Percentiles rank a stretch among this genome's conserved stretches.
phyloP scores from a whole-genome alignment of 2,113 vertebrate species.

The Perca flavescens region DNA sequence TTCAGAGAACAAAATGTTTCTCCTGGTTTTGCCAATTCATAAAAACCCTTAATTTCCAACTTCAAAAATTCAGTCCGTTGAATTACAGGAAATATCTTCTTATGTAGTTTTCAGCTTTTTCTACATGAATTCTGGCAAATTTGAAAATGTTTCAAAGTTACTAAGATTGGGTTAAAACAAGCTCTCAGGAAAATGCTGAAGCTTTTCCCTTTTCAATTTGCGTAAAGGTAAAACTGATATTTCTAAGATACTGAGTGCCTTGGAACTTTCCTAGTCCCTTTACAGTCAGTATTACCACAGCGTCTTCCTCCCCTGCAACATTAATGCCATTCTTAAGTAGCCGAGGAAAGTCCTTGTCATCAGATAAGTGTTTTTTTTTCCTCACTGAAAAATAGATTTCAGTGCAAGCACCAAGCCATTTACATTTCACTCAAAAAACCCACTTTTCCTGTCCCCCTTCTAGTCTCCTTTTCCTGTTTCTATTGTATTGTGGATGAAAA shows the following conservation, averaged over 20 bases:
- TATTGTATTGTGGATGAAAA: constrained; percentile 29
- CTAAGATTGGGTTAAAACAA: constrained; percentile 27
- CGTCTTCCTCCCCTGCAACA: constrained; percentile 62
- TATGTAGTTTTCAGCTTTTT: constrained; percentile 40
- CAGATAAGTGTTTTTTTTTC: constrained; percentile 59
- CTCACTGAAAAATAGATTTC: constrained; percentile 68
- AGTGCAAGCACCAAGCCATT: constrained; percentile 54
- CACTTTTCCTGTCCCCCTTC: constrained; percentile 17
- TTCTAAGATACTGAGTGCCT: constrained; percentile 55
- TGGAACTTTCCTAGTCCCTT: constrained; percentile 45
- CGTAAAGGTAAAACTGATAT: constrained; percentile 63
- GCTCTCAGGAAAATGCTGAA: constrained; percentile 4
- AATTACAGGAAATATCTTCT: constrained; percentile 50
- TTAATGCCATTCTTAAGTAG: constrained; percentile 74
- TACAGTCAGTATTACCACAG: constrained; percentile 53
- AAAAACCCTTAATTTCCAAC: constrained; percentile 35
- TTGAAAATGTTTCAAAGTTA: constrained; percentile 58
- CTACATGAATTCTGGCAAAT: constrained; percentile 45
- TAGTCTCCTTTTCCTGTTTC: constrained; percentile 5
- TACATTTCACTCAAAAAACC: constrained; percentile 58
- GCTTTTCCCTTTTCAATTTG: constrained; percentile 54
- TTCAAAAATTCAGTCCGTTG: constrained; percentile 17
- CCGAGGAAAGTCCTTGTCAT: constrained; percentile 65
- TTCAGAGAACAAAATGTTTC: constrained; percentile 20
- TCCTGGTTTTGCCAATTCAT: constrained; percentile 1